A percentile compares a stretch with the other conserved stretches of the same genome.
Conservation (phyloP, 2,797 vertebrate species). For the Anguilla megastoma region DNA sequence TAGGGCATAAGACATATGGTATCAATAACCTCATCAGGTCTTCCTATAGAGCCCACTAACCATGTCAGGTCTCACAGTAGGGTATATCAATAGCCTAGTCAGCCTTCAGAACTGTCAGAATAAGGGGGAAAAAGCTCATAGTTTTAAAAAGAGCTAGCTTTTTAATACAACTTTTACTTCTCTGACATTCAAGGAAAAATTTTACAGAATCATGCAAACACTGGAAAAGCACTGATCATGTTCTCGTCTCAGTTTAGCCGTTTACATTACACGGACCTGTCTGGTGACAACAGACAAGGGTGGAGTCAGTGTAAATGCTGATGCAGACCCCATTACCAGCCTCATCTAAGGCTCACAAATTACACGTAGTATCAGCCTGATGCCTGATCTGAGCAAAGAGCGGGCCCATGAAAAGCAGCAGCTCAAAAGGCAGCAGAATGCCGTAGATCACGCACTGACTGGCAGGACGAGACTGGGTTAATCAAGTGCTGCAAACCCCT, state of each 20-base stretch:
- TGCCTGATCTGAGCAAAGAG: background rate
- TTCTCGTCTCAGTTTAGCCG: background rate
- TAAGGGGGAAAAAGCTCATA: background rate
- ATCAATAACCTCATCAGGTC: background rate
- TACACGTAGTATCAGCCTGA: background rate
- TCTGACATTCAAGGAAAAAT: background rate
- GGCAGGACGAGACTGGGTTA: conserved; percentile 9
- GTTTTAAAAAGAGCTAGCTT: too few relatives aligned
- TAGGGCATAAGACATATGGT: background rate
- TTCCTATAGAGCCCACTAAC: background rate
- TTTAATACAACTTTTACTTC: background rate
- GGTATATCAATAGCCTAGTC: background rate
- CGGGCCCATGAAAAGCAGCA: background rate
- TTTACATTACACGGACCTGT: background rate
- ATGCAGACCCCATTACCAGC: background rate
- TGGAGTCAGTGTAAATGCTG: background rate
- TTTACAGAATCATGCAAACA: background rate
- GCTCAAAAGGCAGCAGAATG: background rate
- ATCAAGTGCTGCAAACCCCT: conserved; percentile 1
- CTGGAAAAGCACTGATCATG: background rate
- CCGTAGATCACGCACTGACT: conserved; percentile 1
- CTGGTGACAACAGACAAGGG: background rate
- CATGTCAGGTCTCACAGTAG: background rate
- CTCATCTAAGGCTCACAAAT: background rate
- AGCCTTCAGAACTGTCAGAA: background rate